A percentile compares a stretch with the other conserved stretches of the same genome.
These are phyloP conservation scores for Teleogryllus occipitalis DNA, from an alignment of 1,140 invertebrate genomes.

Conservation along the genomic window DNA sequence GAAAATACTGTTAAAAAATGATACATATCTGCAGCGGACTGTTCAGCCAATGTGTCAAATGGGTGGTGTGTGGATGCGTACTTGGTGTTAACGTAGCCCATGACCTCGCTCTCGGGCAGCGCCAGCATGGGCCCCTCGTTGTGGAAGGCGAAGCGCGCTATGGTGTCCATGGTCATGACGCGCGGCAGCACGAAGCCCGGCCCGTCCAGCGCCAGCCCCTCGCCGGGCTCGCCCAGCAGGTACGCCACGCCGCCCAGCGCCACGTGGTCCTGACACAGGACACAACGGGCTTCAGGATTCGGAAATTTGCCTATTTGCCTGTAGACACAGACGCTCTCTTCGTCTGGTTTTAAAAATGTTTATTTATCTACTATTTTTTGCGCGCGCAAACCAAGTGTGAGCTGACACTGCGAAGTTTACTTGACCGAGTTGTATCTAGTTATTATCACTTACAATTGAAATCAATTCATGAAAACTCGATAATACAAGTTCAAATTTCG, in stretches of 20 bases:
- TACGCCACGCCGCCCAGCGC: conserved; percentile 52
- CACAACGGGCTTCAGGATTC: conserved; percentile 21
- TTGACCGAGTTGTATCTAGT: no score
- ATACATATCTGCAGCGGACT: no score
- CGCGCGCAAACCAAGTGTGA: no score
- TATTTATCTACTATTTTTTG: no score
- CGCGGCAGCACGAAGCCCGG: conserved; percentile 52
- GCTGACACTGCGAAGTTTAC: no score
- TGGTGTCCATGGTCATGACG: conserved; percentile 40
- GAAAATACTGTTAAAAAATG: no score
- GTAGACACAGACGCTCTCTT: no score
- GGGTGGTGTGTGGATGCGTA: conserved; percentile 18
- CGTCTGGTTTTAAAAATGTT: no score
- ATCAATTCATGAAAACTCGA: no score
- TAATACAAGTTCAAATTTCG: no score
- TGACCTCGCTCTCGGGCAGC: conserved; percentile 59
- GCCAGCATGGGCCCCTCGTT: conserved; percentile 53
- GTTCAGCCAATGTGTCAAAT: no score
- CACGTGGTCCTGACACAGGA: conserved; percentile 51
- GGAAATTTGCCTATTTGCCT: conserved; percentile 20
- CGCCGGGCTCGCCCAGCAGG: conserved; percentile 40
- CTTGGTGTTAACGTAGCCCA: conserved; percentile 67
- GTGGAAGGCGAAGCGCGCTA: conserved; percentile 47
- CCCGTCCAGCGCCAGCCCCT: conserved; percentile 38
- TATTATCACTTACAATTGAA: no score